phyloP scores from a whole-genome alignment of 1,140 invertebrate genomes.

The Halesus radiatus region DNA sequence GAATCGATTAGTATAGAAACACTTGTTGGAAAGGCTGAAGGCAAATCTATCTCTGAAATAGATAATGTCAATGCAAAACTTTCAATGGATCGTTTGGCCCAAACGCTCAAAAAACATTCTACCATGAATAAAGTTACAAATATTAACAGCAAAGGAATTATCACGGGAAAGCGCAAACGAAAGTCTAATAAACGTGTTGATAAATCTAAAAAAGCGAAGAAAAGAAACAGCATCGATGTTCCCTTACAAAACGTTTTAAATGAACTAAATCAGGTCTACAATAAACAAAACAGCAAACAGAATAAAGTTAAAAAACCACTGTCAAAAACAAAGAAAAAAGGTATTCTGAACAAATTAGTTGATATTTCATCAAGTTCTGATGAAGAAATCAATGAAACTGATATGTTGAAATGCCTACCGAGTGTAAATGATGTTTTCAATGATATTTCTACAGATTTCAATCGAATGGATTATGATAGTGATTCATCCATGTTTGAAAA shows the following conservation, averaged over 20 bases:
- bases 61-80: slow-evolving; percentile 51
- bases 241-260: slow-evolving; percentile 30
- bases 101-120: slow-evolving; percentile 65
- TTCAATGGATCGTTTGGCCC: slow-evolving; percentile 61
- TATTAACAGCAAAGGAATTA: slow-evolving; percentile 56
- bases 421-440: slow-evolving; percentile 66
- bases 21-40: neutral
- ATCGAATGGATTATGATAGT: slow-evolving; percentile 44
- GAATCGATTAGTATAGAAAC: neutral
- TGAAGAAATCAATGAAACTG: slow-evolving; percentile 54
- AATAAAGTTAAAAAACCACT: slow-evolving; percentile 29
- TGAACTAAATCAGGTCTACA: slow-evolving; percentile 21
- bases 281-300: slow-evolving; percentile 18
- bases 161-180: slow-evolving; percentile 61
- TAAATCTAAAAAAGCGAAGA: slow-evolving; percentile 13
- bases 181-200: slow-evolving; percentile 42
- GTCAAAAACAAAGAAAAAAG: neutral
- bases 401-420: slow-evolving; percentile 63
- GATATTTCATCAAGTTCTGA: slow-evolving; percentile 54
- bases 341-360: neutral
- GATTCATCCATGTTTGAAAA: slow-evolving; percentile 51
- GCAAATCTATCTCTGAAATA: neutral
- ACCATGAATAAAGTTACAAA: slow-evolving; percentile 61
- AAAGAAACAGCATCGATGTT: neutral
- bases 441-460: slow-evolving; percentile 62